These are phyloP conservation scores for Vulpes vulpes DNA, from an alignment of 2,113 vertebrate genomes.

Conservation along the genomic window DNA sequence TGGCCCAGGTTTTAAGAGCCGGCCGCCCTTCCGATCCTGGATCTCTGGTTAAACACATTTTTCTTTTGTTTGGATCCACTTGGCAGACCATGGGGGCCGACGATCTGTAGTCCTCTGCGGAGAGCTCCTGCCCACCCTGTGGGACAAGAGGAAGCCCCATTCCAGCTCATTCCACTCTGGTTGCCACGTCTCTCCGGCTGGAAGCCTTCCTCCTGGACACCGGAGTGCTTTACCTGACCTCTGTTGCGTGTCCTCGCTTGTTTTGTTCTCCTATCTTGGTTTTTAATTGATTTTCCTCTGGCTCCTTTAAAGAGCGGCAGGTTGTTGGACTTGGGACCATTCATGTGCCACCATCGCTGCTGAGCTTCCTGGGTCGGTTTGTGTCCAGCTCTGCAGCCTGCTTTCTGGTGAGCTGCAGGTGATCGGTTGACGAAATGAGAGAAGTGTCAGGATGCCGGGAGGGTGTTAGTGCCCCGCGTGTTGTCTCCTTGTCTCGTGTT, in stretches of 20 bases:
- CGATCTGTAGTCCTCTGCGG: not conserved
- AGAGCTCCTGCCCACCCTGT: not conserved
- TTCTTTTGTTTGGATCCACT: slow-evolving; percentile 19
- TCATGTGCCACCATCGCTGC: accelerated
- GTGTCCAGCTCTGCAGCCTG: not conserved
- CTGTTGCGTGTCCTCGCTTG: not conserved
- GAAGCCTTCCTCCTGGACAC: not conserved
- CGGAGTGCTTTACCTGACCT: accelerated
- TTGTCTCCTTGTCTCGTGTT: not conserved
- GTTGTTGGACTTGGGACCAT: not conserved
- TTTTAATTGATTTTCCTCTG: not conserved
- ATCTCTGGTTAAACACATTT: slow-evolving; percentile 20
- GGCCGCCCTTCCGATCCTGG: not conserved
- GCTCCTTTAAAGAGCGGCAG: not conserved
- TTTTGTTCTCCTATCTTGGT: not conserved
- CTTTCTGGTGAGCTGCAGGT: not conserved
- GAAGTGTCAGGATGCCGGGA: not conserved
- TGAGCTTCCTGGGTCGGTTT: not conserved
- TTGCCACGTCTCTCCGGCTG: accelerated
- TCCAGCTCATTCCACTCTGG: not conserved
- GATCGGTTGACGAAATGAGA: not conserved
- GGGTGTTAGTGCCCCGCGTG: accelerated
- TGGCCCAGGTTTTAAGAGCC: slow-evolving; percentile 45
- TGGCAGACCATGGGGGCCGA: not conserved
- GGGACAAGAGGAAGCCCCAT: not conserved